These are phyloP conservation scores for Garrulus glandarius DNA, from an alignment of 2,797 vertebrate genomes.

Conservation along the genomic window DNA sequence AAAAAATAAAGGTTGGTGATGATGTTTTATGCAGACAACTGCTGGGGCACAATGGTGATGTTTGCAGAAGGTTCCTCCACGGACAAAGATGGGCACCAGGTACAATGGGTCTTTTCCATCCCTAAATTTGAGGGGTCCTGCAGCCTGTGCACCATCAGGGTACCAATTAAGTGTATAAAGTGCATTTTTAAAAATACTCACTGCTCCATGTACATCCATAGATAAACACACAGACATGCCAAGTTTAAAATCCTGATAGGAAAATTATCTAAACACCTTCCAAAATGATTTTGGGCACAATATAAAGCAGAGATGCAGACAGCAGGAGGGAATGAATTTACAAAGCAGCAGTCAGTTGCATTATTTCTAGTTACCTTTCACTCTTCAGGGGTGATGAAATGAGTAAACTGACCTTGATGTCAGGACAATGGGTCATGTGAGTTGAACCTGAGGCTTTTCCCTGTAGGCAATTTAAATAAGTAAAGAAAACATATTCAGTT, in stretches of 20 bases:
- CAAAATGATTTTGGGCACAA: neutral
- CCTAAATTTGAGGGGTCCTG: neutral
- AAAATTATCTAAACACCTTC: neutral
- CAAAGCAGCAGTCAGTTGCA: neutral
- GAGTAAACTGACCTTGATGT: neutral
- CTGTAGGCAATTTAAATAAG: neutral
- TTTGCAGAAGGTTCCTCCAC: neutral
- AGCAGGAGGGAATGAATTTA: neutral
- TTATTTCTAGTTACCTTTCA: neutral
- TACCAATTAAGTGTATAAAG: no score
- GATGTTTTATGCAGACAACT: neutral
- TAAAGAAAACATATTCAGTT: neutral
- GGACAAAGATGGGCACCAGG: neutral
- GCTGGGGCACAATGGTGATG: neutral
- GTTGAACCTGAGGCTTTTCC: neutral
- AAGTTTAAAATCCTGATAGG: neutral
- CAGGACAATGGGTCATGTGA: neutral
- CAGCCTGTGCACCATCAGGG: neutral
- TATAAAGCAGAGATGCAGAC: neutral
- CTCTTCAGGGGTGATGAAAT: neutral
- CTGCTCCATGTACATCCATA: neutral
- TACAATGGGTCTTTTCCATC: neutral
- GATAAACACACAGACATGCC: rapidly evolving
- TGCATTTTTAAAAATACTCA: neutral
- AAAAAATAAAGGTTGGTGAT: neutral